Evolutionary conservation across 2,113 vertebrate genomes (phyloP), one percentile per base, ranked within the genome.

Genomic region (Cyprinodon tularosa): DNA sequence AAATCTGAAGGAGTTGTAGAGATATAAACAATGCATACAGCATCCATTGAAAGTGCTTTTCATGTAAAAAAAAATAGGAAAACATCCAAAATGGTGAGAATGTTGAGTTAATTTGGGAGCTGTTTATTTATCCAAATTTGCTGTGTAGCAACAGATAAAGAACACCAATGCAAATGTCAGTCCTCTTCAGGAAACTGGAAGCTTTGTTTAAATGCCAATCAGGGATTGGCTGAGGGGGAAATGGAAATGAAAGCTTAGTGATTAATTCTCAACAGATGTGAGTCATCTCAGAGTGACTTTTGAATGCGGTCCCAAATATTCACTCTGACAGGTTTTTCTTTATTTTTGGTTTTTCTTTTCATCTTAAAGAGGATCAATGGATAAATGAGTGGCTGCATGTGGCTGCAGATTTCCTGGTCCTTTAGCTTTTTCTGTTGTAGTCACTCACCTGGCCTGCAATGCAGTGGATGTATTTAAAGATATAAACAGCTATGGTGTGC

Each of bases 131-230:
- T 77, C 40, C 68, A 84, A 86, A 82, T 78, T 65, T 84, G 75
- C 71, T 70, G 48, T 29, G 20, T 44, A 73, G 9, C 5, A 8
- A 57, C 61, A 68, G 61, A 42, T 17, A 70, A 74, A 65, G 59
- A 61, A 84, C 59, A 71, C 45, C 64, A 74, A 76, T 9, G 12
- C 61, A 86, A 87, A 89, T 75, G 77, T 78, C 86, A 85, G 0
- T 39, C 69, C 84, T 84, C 85, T 83, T n/a, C 53, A 83, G 82
- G 36, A 75, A 80, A 66, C 82, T 72, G 37, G 64, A 69, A 77
- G 80, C 86, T 89, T 86, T 85, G 77, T 83, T 86, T 85, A 73
- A 89, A 89, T 85, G 83, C 66, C 78, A 87, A 59, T 88, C 80
- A 85, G 80, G 84, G 71, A 78, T 68, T 75, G 77, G 50, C 78